A percentile compares a stretch with the other conserved stretches of the same genome.
Evolutionary conservation across 2,113 vertebrate genomes (phyloP).

Genomic region (Saguinus imperator): DNA sequence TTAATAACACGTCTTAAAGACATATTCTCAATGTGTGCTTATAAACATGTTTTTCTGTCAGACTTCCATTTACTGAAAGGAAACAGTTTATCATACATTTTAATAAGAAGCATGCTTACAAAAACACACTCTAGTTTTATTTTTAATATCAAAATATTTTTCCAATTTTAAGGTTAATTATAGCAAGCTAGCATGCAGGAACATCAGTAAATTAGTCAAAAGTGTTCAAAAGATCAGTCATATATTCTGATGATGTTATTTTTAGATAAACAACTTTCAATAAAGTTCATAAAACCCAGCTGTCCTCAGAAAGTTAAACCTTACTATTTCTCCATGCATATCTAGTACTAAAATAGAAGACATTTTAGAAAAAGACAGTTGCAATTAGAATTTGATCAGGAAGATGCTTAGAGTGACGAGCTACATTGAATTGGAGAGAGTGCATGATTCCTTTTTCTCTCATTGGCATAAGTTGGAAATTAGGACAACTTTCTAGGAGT

Average conservation of each 20-base stretch:
- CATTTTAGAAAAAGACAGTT: not conserved
- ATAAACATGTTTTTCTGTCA: no score
- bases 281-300: not conserved
- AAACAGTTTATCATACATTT: no score
- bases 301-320: not conserved
- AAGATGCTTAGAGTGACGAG: not conserved
- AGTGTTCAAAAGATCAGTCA: not conserved
- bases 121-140: not conserved
- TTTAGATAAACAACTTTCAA: not conserved
- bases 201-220: not conserved
- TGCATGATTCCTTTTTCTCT: not conserved
- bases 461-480: not conserved
- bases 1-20: not conserved
- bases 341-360: not conserved
- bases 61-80: no score
- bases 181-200: not conserved
- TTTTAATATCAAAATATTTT: not conserved
- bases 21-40: no score
- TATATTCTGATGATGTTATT: not conserved
- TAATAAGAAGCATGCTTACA: no score
- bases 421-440: not conserved
- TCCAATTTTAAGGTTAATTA: not conserved
- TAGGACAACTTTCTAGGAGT: not conserved
- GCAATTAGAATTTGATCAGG: not conserved
- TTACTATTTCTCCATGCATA: not conserved